A percentile compares a stretch with the other conserved stretches of the same genome.
phyloP scores from a whole-genome alignment of 2,888 invertebrate species.

The Thereva nobilitata region DNA sequence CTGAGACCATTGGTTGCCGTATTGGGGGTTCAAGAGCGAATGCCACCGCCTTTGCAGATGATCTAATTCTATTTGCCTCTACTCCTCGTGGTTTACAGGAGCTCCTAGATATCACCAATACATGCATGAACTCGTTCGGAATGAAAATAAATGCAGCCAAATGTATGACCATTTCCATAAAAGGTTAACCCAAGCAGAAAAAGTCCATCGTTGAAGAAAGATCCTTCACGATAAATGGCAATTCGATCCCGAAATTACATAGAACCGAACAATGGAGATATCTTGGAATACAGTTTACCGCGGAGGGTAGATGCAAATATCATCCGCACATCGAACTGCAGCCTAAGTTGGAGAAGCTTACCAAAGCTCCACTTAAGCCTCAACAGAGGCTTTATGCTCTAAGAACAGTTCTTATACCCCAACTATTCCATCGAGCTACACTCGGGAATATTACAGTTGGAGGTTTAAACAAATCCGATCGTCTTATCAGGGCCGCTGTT shows the following conservation, averaged over 20 bases:
- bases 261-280: neutral
- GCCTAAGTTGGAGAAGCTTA: neutral
- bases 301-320: constrained; percentile 1
- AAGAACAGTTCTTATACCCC: neutral
- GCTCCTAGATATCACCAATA: neutral
- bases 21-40: neutral
- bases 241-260: neutral
- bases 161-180: neutral
- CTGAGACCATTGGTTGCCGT: neutral
- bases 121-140: neutral
- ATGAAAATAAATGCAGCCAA: neutral
- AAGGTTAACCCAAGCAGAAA: constrained; percentile 2
- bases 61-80: constrained; percentile 1
- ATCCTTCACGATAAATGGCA: neutral
- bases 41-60: constrained; percentile 2
- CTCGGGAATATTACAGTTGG: constrained; percentile 5
- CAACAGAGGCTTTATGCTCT: constrained; percentile 4
- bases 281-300: neutral
- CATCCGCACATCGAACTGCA: neutral
- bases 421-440: constrained; percentile 7
- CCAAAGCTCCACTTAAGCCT: neutral
- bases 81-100: neutral
- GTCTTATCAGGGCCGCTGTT: neutral
- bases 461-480: neutral
- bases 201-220: neutral